Conservation (phyloP, 1,140 invertebrate genomes). For the Phocides pigmalion region DNA sequence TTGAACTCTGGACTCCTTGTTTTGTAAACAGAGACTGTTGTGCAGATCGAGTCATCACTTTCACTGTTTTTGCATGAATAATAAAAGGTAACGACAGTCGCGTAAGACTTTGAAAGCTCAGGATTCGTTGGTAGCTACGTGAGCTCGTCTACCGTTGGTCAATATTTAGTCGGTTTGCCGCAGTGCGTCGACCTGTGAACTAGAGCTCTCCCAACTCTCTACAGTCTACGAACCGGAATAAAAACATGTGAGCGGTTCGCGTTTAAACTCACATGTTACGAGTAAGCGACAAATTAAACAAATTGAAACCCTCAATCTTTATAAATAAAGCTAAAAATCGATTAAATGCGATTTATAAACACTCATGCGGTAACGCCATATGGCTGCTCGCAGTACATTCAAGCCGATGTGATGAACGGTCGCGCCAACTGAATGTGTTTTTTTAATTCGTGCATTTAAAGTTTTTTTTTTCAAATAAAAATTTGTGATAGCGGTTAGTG, state of each 20-base stretch:
- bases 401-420: slow-evolving; percentile 32
- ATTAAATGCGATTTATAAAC: slow-evolving; percentile 20
- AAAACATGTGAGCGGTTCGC: slow-evolving; percentile 7
- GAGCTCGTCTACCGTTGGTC: slow-evolving; percentile 20
- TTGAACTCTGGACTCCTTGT: background rate
- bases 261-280: background rate
- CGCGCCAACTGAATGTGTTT: slow-evolving; percentile 31
- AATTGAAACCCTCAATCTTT: slow-evolving; percentile 12
- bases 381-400: slow-evolving; percentile 37
- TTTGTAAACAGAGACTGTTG: background rate
- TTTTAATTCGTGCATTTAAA: slow-evolving; percentile 29
- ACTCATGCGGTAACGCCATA: slow-evolving; percentile 31
- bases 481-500: slow-evolving; percentile 1
- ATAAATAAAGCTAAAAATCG: slow-evolving; percentile 13
- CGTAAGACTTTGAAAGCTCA: slow-evolving; percentile 19
- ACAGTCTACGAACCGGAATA: slow-evolving; percentile 15
- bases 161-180: slow-evolving; percentile 13
- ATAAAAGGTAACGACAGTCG: slow-evolving; percentile 12
- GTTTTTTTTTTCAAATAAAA: slow-evolving; percentile 21
- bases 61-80: slow-evolving; percentile 23
- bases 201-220: slow-evolving; percentile 20
- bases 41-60: background rate
- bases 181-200: slow-evolving; percentile 27
- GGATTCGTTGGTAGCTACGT: slow-evolving; percentile 5
- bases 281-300: background rate